Base-by-base conservation (phyloP, 2,888 invertebrate genomes). In the Fragum whitleyi region DNA sequence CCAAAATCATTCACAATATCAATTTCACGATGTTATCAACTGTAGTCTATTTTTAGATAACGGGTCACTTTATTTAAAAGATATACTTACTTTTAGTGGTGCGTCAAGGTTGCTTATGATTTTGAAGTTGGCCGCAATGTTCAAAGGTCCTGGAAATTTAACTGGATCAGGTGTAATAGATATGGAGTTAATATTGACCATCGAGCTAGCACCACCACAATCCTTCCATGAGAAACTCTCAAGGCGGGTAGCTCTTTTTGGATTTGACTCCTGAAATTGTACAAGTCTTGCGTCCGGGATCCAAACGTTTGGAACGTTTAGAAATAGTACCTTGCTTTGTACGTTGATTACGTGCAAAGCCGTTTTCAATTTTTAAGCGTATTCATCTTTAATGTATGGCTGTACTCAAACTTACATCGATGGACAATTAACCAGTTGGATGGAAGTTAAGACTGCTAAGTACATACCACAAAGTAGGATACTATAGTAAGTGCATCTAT, bases 131-230 rank as follows among this genome's bases (percentile, higher is more conserved):
- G 87, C 81, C 14, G 81, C 76, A 6, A 89, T 74, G 23, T 70
- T 87, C 0, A 90, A 14, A 1, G 84, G 77, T 28, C 90, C 91
- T 23, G 91, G 91, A 59, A 91, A 86, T 16, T 55, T 53, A 2
- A 91, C 26, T 11, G 90, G 91, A 74, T 91, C 91, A 9, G 91
- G 91, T 1, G 83, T 77, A 0, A 91, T 75, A 53, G 39, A 70
- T 26, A 86, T 36, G 6, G 68, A 85, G 26, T 72, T 79, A 19
- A 77, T 87, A 55, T 72, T 82, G 2, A 75, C 87, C 77, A 70
- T 69, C 32, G 74, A 74, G 16, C 21, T 47, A 21, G 69, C 70
- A 21, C 81, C 82, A 9, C 87, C 88, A 75, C 90, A 90, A 76
- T 90, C 88, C n/a, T 75, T 81, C 74, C 57, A 90, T 19, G 53